Base-by-base conservation (phyloP, 1,140 invertebrate genomes). In the Copidosoma floridanum region DNA sequence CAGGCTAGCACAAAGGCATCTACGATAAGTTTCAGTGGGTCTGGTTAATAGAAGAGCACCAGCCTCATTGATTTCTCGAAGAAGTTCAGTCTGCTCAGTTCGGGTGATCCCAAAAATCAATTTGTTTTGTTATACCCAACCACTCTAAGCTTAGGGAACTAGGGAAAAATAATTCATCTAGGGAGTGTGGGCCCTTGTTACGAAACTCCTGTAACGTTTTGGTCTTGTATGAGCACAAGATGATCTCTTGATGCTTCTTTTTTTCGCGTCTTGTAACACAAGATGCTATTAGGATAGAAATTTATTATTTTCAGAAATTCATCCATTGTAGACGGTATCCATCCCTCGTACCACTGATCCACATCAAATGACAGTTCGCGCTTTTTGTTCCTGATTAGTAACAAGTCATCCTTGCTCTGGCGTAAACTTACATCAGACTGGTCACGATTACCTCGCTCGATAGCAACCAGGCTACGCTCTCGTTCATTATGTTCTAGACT, bases 331-430 rank as follows among this genome's bases (percentile, higher is more conserved):
- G 80, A 78, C 18, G 93, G 93, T 91, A 95, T 94, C 71, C 95
- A 92, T 56, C 93, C 91, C 71, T 94, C 94, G 71, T 97, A 97
- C 94, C 94, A 97, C 68, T 95, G 91, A 77, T 97, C 95, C 40
- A 97, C 81, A 76, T 97, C 95, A 74, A 97, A 97, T 7, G 96
- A 62, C 16, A 88, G 77, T 63, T 85, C 66, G 61, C 79, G 72
- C 10, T 66, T 61, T 12, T 72, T 69, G 0, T 66, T 73, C 2
- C 70, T 68, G 5, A 81, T 71, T 0, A 80, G 37, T 7, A 81
- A 23, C 2, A 80, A 32, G 61, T 70, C 76, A 6, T 77, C 74
- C 47, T 81, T 77, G 7, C 71, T 70, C 7, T 66, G 61, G 66
- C 71, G 55, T 50, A 59, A 57, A 48, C 64, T 38, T 32, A 62